Evolutionary conservation across 1,140 invertebrate species (phyloP).

Genomic region (Magallana angulata): DNA sequence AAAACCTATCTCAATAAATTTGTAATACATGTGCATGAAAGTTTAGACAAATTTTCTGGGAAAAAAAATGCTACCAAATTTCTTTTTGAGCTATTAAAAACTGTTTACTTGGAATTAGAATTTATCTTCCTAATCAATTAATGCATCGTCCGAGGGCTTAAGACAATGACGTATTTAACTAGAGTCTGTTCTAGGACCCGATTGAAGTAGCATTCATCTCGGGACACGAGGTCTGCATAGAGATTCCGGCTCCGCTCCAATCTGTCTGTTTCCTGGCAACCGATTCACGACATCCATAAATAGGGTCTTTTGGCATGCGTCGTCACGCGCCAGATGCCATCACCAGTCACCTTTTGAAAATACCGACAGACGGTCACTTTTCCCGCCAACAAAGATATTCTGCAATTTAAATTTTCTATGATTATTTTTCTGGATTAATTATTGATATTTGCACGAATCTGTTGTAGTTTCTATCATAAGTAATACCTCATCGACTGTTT

Average conservation of each 20-base stretch:
- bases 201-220: background rate
- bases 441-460: too few relatives aligned
- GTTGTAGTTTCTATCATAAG: too few relatives aligned
- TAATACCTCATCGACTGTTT: too few relatives aligned
- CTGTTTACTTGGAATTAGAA: background rate
- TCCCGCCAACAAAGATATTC: background rate
- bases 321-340: conserved; percentile 19
- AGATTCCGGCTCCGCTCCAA: background rate
- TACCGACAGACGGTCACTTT: background rate
- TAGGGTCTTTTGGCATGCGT: background rate
- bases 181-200: background rate
- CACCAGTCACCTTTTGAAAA: conserved; percentile 2
- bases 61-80: too few relatives aligned
- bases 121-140: conserved; percentile 13
- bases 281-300: conserved; percentile 27
- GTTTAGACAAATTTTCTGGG: too few relatives aligned
- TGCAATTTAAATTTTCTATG: background rate
- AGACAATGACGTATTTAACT: background rate
- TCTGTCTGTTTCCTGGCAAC: conserved; percentile 22
- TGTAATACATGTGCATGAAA: too few relatives aligned
- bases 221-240: background rate
- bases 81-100: too few relatives aligned
- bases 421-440: background rate
- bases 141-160: background rate
- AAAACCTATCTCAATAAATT: too few relatives aligned